phyloP scores from a whole-genome alignment of 2,113 vertebrate species.

The Larimichthys crocea region DNA sequence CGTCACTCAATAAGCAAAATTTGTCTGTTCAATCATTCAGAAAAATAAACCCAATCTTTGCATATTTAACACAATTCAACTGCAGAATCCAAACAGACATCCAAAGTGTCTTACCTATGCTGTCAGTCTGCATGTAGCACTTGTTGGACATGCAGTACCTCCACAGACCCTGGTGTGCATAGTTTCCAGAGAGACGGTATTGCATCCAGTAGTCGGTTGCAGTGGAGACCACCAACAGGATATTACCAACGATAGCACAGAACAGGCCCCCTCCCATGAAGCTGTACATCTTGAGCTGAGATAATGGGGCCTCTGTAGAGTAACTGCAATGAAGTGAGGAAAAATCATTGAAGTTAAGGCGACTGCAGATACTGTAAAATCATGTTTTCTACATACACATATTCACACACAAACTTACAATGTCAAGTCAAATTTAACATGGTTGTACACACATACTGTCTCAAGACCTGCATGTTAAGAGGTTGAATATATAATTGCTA shows the following conservation, averaged over 20 bases:
- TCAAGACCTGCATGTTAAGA: background rate
- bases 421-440: background rate
- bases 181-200: constrained; percentile 87
- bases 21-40: background rate
- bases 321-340: constrained; percentile 47
- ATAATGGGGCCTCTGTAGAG: constrained; percentile 48
- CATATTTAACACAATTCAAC: background rate
- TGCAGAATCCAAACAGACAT: background rate
- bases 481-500: background rate
- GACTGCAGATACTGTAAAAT: background rate
- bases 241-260: constrained; percentile 89
- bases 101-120: constrained; percentile 83
- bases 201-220: constrained; percentile 92
- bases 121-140: constrained; percentile 90
- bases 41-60: background rate
- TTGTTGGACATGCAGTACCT: constrained; percentile 88
- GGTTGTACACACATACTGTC: background rate
- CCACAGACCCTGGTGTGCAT: constrained; percentile 91
- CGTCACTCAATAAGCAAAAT: background rate
- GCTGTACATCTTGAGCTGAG: constrained; percentile 87
- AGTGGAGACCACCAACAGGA: constrained; percentile 88
- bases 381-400: background rate
- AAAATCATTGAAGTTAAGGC: background rate
- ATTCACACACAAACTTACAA: background rate
- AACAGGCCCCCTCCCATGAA: constrained; percentile 91